Evolutionary conservation across 2,888 invertebrate species (phyloP).

Genomic region (Euproctis similis): DNA sequence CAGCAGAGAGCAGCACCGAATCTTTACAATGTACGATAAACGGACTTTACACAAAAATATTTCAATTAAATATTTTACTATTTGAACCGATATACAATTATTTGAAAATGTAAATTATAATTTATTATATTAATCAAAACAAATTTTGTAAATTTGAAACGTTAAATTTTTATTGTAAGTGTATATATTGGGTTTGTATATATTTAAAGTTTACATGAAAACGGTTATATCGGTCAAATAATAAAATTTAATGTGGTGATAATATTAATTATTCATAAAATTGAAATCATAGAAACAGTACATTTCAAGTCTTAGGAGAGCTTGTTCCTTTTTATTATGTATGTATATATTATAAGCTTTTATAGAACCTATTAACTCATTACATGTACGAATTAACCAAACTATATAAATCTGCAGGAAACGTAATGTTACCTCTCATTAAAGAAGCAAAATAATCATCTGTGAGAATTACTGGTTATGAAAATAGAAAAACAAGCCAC

Average conservation of each 20-base stretch:
- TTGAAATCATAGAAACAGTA: constrained; percentile 8
- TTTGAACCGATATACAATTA: constrained; percentile 4
- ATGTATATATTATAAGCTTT: constrained; percentile 28
- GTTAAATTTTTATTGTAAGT: no score
- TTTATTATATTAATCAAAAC: neutral
- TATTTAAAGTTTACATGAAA: constrained; percentile 2
- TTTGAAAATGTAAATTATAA: neutral
- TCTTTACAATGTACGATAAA: constrained; percentile 70
- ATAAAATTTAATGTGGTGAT: constrained; percentile 1
- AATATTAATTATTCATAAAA: constrained; percentile 1
- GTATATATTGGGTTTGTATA: constrained; percentile 3
- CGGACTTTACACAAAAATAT: constrained; percentile 11
- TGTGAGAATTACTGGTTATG: no score
- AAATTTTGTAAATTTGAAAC: constrained; percentile 2
- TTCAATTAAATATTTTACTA: constrained; percentile 1
- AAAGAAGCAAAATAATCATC: no score
- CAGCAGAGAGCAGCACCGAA: constrained; percentile 79
- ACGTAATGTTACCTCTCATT: no score
- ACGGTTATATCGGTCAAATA: constrained; percentile 10
- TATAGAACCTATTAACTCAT: constrained; percentile 25
- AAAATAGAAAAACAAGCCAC: no score
- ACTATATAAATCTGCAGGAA: no score
- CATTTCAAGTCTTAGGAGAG: constrained; percentile 26
- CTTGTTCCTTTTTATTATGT: no score
- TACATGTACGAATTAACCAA: constrained; percentile 30